These are phyloP conservation scores for Chionis minor DNA, from an alignment of 2,113 vertebrate species.

Conservation along the genomic window DNA sequence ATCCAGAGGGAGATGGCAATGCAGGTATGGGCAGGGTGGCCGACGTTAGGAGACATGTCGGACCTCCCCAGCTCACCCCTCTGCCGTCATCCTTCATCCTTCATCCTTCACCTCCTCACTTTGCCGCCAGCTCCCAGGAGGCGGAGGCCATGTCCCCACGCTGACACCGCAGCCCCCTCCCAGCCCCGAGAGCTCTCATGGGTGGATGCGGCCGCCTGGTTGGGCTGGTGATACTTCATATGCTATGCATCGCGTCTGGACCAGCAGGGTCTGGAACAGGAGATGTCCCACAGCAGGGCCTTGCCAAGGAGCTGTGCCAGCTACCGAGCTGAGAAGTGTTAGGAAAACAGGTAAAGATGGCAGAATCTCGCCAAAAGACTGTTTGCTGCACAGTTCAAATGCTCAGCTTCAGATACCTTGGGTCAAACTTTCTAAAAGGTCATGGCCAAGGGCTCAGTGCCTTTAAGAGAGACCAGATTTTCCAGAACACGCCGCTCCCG, in stretches of 20 bases:
- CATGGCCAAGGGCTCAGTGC: neutral
- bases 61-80: neutral
- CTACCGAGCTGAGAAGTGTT: neutral
- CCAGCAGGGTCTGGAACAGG: neutral
- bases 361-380: neutral
- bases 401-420: neutral
- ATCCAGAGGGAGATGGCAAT: neutral
- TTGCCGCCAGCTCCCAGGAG: rapidly evolving
- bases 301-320: neutral
- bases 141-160: neutral
- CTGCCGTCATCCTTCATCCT: neutral
- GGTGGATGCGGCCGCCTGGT: neutral
- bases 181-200: rapidly evolving
- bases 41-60: neutral
- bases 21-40: neutral
- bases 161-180: neutral
- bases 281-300: neutral
- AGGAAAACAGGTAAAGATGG: neutral
- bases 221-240: neutral
- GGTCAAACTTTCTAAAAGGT: neutral
- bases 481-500: neutral
- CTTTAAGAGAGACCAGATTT: neutral
- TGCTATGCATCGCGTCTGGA: neutral
- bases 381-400: neutral
- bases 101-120: neutral